Percentiles rank a stretch among this genome's conserved stretches.
phyloP scores from a whole-genome alignment of 2,888 invertebrate species.

The Mimumesa dahlbomi region DNA sequence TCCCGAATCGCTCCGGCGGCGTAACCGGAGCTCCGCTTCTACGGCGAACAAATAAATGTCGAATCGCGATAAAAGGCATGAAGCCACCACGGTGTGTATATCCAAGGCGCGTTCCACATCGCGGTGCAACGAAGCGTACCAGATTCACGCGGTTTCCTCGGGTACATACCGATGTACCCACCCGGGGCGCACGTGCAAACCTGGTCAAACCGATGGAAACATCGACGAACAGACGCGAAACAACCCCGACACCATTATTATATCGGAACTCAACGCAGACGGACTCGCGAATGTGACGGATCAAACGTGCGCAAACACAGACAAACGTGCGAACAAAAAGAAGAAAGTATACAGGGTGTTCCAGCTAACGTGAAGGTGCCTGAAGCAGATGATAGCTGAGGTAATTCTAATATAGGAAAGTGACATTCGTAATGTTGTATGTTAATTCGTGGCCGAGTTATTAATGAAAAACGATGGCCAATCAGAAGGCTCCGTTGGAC shows the following conservation, averaged over 20 bases:
- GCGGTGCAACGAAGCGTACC: constrained; percentile 45
- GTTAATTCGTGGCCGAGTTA: too few species aligned
- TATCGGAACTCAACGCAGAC: too few species aligned
- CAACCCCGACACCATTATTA: too few species aligned
- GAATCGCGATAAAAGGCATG: constrained; percentile 55
- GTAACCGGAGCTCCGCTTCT: constrained; percentile 33
- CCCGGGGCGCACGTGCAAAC: too few species aligned
- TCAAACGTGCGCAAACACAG: constrained; percentile 25
- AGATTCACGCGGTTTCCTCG: constrained; percentile 43
- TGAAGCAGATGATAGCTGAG: too few species aligned
- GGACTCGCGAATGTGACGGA: neutral
- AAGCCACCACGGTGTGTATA: constrained; percentile 23
- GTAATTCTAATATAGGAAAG: too few species aligned
- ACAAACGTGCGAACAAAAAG: constrained; percentile 12
- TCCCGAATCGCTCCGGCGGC: constrained; percentile 22
- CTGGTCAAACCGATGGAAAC: neutral
- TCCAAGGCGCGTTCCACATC: constrained; percentile 46
- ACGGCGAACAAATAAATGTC: constrained; percentile 49
- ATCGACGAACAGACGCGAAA: neutral
- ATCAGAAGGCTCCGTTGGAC: too few species aligned
- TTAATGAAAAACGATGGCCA: too few species aligned
- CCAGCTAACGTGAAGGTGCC: too few species aligned
- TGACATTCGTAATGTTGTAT: too few species aligned
- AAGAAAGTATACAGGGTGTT: too few species aligned
- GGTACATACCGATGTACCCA: constrained; percentile 26